Evolutionary conservation across 1,140 invertebrate genomes (phyloP), one percentile per base, ranked within the genome.

Genomic region (Lepidurus packardi): DNA sequence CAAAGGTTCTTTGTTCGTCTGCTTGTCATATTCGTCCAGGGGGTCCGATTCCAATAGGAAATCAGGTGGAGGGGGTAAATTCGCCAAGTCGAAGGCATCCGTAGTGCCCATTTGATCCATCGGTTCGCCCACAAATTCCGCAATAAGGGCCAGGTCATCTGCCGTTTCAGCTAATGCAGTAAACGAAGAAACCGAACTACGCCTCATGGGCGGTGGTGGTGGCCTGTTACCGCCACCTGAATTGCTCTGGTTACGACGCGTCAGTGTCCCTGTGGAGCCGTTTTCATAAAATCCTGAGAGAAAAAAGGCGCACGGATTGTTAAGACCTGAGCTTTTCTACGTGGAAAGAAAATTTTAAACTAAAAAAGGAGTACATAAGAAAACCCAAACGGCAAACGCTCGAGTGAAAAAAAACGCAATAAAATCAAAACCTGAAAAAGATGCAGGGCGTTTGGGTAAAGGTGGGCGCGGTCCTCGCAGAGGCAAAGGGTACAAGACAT

Each of bases 31-130:
- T 77, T 73, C 74, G 75, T 83, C 84, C 1, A 84, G 84, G 7
- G 85, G 53, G 85, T 43, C 88, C 86, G 83, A 79, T 74, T 93
- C 91, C 42, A 94, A 85, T 47, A 95, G 85, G 83, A 93, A 95
- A 9, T 93, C 91, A 7, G 93, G 93, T 43, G 93, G 93, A 25
- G 93, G 93, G 44, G 93, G 93, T 80, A 95, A 86, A 83, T 91
- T 91, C 81, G 93, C 92, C 79, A 86, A 73, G 44, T 81, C 81
- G 7, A 81, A 78, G 11, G 79, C 79, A 43, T 81, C 83, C 11
- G 83, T 83, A 13, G 81, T 83, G 34, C 82, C 81, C 77, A 80
- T 80, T 25, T 79, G 78, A 75, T 80, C 80, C 47, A 77, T 79
- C 11, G 76, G 65, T 34, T 76, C 80, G 45, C 65, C 74, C 42